phyloP scores from a whole-genome alignment of 2,797 vertebrate genomes.

The Hippoglossus hippoglossus region DNA sequence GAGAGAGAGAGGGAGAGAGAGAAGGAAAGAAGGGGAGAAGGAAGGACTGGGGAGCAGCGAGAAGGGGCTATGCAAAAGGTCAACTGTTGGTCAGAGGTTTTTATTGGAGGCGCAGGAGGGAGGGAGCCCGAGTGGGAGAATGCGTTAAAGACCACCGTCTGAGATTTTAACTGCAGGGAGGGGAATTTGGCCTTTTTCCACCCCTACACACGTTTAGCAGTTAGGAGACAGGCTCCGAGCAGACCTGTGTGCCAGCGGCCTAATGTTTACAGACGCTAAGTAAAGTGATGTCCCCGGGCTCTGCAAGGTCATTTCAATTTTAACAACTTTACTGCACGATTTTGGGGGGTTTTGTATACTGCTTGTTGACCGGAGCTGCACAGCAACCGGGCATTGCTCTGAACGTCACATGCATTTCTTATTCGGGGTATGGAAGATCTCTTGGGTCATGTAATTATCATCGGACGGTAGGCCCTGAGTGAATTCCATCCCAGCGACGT shows the following conservation, averaged over 20 bases:
- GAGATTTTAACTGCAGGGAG: conserved; percentile 87
- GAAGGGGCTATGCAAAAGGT: conserved; percentile 80
- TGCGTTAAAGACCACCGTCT: conserved; percentile 87
- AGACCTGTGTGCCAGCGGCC: conserved; percentile 27
- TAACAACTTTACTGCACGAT: not conserved
- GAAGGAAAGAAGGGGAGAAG: conserved; percentile 43
- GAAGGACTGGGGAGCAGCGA: conserved; percentile 39
- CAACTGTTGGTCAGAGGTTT: conserved; percentile 88
- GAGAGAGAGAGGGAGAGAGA: conserved; percentile 40
- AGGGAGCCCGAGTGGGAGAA: conserved; percentile 77
- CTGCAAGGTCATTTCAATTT: conserved; percentile 24
- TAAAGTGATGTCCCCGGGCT: conserved; percentile 22
- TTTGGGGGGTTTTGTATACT: not conserved
- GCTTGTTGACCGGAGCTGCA: conserved; percentile 30
- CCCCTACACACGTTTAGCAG: conserved; percentile 65
- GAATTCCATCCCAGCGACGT: conserved; percentile 66
- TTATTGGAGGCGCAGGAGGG: conserved; percentile 84
- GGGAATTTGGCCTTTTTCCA: conserved; percentile 79
- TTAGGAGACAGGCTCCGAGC: conserved; percentile 38
- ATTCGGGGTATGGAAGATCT: conserved; percentile 54
- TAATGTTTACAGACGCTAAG: conserved; percentile 31
- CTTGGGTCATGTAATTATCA: conserved; percentile 60
- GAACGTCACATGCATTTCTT: conserved; percentile 26
- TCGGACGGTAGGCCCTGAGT: conserved; percentile 46
- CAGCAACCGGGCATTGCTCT: conserved; percentile 29